Conservation (phyloP, 2,888 invertebrate species). For the Globia sparganii region DNA sequence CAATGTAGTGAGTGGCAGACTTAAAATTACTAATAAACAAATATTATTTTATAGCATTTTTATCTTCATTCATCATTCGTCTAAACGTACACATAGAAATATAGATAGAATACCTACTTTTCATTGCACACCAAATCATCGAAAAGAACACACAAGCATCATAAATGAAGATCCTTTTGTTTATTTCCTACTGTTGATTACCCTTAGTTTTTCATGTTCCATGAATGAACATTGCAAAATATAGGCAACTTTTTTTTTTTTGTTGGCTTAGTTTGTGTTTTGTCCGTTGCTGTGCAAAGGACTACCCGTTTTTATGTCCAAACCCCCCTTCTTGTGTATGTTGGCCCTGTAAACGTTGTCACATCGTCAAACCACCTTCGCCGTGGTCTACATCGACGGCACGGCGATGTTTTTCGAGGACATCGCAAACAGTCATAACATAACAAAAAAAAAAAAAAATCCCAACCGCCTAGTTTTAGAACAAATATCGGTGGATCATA, state of each 20-base stretch:
- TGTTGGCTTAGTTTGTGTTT: not conserved
- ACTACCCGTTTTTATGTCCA: not conserved
- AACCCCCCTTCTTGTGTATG: not conserved
- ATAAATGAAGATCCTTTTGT: not conserved
- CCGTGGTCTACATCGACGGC: not conserved
- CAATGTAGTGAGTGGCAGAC: constrained; percentile 1
- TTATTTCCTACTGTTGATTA: not conserved
- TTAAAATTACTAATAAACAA: constrained; percentile 16
- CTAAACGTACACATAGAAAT: not conserved
- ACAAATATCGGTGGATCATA: not conserved
- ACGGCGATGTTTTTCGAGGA: not conserved
- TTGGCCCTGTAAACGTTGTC: not conserved
- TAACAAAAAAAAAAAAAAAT: too few relatives aligned
- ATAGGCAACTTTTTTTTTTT: not conserved
- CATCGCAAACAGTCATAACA: not conserved
- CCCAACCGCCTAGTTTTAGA: not conserved
- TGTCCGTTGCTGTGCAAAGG: not conserved
- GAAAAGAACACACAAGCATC: not conserved
- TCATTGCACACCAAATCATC: not conserved
- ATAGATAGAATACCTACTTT: not conserved
- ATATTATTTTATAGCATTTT: constrained; percentile 8
- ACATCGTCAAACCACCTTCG: not conserved
- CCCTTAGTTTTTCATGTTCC: not conserved
- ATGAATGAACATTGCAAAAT: not conserved
- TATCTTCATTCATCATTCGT: not conserved